Evolutionary conservation across 2,113 vertebrate species (phyloP).

Genomic region (Atractosteus spatula): DNA sequence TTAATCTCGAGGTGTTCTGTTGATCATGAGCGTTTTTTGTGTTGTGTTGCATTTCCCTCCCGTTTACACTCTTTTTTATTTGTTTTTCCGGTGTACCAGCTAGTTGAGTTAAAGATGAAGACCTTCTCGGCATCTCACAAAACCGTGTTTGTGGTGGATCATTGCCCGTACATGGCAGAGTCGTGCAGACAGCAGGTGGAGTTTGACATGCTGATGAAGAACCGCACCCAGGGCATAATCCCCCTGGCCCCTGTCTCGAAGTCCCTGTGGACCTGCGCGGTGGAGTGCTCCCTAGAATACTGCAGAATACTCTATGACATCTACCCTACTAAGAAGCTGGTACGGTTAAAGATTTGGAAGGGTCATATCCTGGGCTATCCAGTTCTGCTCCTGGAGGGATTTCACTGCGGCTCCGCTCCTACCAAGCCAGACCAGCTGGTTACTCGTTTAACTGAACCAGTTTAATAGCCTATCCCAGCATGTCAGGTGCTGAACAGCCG

Average conservation of each 20-base stretch:
- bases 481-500: too few species aligned
- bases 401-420: too few species aligned
- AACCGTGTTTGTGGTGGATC: constrained; percentile 97
- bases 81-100: too few species aligned
- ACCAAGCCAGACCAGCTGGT: too few species aligned
- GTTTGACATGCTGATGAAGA: constrained; percentile 96
- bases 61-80: too few species aligned
- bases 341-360: constrained; percentile 49
- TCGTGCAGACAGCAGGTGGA: constrained; percentile 95
- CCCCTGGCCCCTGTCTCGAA: constrained; percentile 94
- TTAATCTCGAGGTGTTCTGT: too few species aligned
- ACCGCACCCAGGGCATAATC: constrained; percentile 88
- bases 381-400: too few species aligned
- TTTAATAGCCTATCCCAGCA: too few species aligned
- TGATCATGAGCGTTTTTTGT: too few species aligned
- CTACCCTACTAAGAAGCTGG: constrained; percentile 89
- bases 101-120: constrained; percentile 70
- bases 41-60: too few species aligned
- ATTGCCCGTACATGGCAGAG: constrained; percentile 97
- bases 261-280: constrained; percentile 94
- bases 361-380: too few species aligned
- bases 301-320: constrained; percentile 95
- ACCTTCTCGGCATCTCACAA: constrained; percentile 95
- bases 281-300: constrained; percentile 97
- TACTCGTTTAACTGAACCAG: too few species aligned